Evolutionary conservation across 2,113 vertebrate species (phyloP).

Genomic region (Pterophyllum scalare): DNA sequence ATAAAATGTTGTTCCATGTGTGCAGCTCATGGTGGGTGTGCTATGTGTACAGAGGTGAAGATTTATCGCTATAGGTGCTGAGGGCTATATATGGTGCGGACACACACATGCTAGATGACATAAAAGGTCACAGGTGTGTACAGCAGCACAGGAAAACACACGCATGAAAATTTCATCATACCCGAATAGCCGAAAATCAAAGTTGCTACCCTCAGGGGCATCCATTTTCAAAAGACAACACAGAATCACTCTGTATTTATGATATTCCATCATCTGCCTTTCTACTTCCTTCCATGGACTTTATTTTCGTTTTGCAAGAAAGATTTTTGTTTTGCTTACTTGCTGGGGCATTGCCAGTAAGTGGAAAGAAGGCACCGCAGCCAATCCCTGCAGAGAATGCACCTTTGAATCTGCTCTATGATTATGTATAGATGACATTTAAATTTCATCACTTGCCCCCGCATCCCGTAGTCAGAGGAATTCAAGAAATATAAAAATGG

Average conservation of each 20-base stretch:
- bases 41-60: background rate
- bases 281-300: slow-evolving; percentile 29
- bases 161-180: background rate
- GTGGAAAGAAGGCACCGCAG: slow-evolving; percentile 32
- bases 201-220: slow-evolving; percentile 24
- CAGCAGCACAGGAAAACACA: slow-evolving; percentile 14
- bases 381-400: background rate
- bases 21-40: slow-evolving; percentile 1
- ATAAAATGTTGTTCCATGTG: slow-evolving; percentile 33
- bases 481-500: slow-evolving; percentile 29
- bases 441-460: slow-evolving; percentile 49
- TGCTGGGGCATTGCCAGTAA: slow-evolving; percentile 19
- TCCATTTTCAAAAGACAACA: slow-evolving; percentile 27
- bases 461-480: slow-evolving; percentile 18
- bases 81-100: slow-evolving; percentile 11
- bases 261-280: slow-evolving; percentile 53
- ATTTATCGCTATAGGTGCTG: slow-evolving; percentile 46
- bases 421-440: slow-evolving; percentile 54
- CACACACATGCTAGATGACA: background rate
- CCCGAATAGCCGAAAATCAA: background rate
- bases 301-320: slow-evolving; percentile 23
- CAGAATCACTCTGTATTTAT: slow-evolving; percentile 39
- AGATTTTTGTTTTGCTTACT: slow-evolving; percentile 54
- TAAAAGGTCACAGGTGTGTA: slow-evolving; percentile 25
- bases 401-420: slow-evolving; percentile 12